Evolutionary conservation across 1,140 invertebrate species (phyloP).

Genomic region (Wiebesia pumilae): DNA sequence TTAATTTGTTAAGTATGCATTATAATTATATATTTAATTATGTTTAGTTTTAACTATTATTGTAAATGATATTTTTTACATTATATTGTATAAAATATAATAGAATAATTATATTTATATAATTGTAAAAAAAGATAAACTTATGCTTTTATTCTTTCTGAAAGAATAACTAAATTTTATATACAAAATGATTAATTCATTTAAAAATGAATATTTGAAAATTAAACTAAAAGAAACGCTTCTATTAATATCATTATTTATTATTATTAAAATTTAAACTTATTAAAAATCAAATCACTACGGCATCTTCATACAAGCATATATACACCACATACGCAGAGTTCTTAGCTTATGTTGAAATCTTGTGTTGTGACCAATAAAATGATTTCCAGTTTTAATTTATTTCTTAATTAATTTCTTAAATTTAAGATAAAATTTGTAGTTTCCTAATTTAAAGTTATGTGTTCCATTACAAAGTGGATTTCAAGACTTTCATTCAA

Average conservation of each 20-base stretch:
- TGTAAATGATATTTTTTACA: not conserved
- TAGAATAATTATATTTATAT: not conserved
- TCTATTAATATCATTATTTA: not conserved
- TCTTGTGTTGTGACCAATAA: not conserved
- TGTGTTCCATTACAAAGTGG: conserved; percentile 32
- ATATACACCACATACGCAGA: not conserved
- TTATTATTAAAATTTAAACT: not conserved
- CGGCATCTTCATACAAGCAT: not conserved
- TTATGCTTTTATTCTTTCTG: not conserved
- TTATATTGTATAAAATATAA: not conserved
- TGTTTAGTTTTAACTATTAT: not conserved
- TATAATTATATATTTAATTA: not conserved
- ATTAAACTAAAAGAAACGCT: too few species aligned
- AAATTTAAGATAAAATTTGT: not conserved
- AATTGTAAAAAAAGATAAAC: not conserved
- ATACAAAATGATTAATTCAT: too few species aligned
- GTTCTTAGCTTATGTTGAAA: not conserved
- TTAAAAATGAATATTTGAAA: too few species aligned
- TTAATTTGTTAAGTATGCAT: not conserved
- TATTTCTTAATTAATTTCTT: not conserved
- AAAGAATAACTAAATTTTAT: too few species aligned
- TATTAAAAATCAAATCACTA: not conserved
- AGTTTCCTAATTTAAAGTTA: conserved; percentile 34
- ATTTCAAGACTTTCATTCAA: conserved; percentile 36
- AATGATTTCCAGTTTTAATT: conserved; percentile 25